These are phyloP conservation scores for Himalopsyche phryganea DNA, from an alignment of 1,140 invertebrate species.

Conservation along the genomic window DNA sequence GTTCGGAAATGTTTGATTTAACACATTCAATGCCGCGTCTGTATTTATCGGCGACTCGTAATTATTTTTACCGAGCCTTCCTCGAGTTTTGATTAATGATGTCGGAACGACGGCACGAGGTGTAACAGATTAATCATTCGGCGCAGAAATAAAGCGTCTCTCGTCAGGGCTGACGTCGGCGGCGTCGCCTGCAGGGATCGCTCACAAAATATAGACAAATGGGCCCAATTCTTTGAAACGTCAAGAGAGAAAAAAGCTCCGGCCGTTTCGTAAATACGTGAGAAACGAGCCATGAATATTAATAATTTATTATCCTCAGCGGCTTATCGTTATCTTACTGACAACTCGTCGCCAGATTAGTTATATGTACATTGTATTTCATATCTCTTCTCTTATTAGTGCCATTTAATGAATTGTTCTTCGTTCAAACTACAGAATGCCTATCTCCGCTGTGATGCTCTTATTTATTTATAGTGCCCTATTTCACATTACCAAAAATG, in stretches of 20 bases:
- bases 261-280: slow-evolving; percentile 21
- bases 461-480: no score
- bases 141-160: neutral
- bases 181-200: slow-evolving; percentile 18
- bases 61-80: slow-evolving; percentile 19
- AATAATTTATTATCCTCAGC: slow-evolving; percentile 20
- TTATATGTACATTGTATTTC: no score
- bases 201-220: slow-evolving; percentile 18
- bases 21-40: neutral
- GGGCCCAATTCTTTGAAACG: slow-evolving; percentile 22
- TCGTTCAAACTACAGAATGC: no score
- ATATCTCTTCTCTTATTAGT: no score
- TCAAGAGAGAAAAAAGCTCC: slow-evolving; percentile 11
- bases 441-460: no score
- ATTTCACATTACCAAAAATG: no score
- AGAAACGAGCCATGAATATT: slow-evolving; percentile 24
- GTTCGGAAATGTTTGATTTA: slow-evolving; percentile 9
- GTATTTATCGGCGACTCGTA: slow-evolving; percentile 16
- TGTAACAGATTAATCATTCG: slow-evolving; percentile 19
- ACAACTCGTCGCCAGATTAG: no score
- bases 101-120: slow-evolving; percentile 9
- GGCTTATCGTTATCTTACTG: no score
- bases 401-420: no score
- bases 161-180: slow-evolving; percentile 3
- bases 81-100: slow-evolving; percentile 20